Conservation (phyloP, 2,888 invertebrate genomes). For the Congeria kusceri region DNA sequence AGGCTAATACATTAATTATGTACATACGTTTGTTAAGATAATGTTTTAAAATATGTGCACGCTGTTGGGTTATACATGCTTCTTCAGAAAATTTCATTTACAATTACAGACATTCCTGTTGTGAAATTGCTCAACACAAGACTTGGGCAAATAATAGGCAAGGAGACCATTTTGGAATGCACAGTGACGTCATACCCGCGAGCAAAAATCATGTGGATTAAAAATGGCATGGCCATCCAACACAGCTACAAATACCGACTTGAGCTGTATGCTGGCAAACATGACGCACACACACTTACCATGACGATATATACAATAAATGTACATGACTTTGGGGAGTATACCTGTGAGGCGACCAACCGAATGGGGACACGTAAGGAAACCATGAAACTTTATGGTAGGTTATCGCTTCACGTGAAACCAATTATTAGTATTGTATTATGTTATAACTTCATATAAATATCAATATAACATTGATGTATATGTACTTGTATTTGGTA, state of each 20-base stretch:
- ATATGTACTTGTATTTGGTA: too few relatives aligned
- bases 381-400: constrained; percentile 73
- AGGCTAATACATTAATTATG: too few relatives aligned
- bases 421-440: too few relatives aligned
- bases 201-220: constrained; percentile 74
- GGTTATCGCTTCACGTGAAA: constrained; percentile 26
- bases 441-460: too few relatives aligned
- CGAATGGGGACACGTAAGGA: constrained; percentile 62
- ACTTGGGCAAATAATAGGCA: constrained; percentile 77
- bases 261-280: constrained; percentile 69
- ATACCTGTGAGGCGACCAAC: constrained; percentile 73
- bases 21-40: too few relatives aligned
- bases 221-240: constrained; percentile 64
- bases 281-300: constrained; percentile 65
- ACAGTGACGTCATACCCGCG: constrained; percentile 80
- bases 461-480: too few relatives aligned
- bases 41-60: too few relatives aligned
- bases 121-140: constrained; percentile 75
- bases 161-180: constrained; percentile 82
- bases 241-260: constrained; percentile 68
- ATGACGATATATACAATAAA: constrained; percentile 67
- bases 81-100: neutral
- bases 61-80: too few relatives aligned
- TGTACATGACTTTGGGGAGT: constrained; percentile 70
- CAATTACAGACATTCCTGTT: constrained; percentile 76